phyloP scores from a whole-genome alignment of 2,797 vertebrate genomes.

The Leuciscus waleckii region DNA sequence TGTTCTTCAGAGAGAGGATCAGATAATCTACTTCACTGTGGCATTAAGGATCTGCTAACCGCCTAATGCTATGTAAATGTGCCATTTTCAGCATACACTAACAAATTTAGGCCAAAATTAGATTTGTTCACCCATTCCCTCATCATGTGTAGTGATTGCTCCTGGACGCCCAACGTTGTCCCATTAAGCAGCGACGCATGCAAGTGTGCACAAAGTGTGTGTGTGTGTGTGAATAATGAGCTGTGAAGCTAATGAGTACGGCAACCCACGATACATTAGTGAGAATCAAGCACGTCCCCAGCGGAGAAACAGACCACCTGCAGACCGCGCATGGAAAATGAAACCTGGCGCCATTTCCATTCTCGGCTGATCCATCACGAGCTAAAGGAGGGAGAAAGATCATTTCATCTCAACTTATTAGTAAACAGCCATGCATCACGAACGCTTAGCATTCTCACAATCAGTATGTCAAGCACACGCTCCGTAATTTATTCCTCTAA shows the following conservation, averaged over 20 bases:
- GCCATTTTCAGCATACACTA: conserved; percentile 53
- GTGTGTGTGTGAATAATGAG: conserved; percentile 71
- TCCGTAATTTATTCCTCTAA: conserved; percentile 54
- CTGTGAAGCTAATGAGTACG: conserved; percentile 69
- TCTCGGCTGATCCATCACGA: conserved; percentile 60
- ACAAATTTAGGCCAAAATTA: conserved; percentile 61
- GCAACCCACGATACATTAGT: conserved; percentile 71
- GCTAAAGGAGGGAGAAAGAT: conserved; percentile 39
- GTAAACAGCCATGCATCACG: conserved; percentile 51
- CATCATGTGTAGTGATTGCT: conserved; percentile 60
- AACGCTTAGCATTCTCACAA: conserved; percentile 26
- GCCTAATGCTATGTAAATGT: conserved; percentile 58
- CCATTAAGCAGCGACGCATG: conserved; percentile 53
- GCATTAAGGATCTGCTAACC: conserved; percentile 49
- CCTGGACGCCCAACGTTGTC: conserved; percentile 52
- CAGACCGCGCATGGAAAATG: conserved; percentile 59
- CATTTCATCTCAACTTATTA: conserved; percentile 49
- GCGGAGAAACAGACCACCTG: conserved; percentile 68
- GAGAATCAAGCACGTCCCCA: conserved; percentile 60
- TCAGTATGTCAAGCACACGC: conserved; percentile 26
- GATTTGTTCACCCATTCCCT: conserved; percentile 53
- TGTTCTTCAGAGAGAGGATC: conserved; percentile 17
- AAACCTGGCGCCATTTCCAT: conserved; percentile 61
- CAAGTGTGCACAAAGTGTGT: conserved; percentile 1
- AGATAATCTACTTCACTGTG: conserved; percentile 50